Evolutionary conservation across 1,140 invertebrate genomes (phyloP).

Genomic region (Cryptotermes secundus): DNA sequence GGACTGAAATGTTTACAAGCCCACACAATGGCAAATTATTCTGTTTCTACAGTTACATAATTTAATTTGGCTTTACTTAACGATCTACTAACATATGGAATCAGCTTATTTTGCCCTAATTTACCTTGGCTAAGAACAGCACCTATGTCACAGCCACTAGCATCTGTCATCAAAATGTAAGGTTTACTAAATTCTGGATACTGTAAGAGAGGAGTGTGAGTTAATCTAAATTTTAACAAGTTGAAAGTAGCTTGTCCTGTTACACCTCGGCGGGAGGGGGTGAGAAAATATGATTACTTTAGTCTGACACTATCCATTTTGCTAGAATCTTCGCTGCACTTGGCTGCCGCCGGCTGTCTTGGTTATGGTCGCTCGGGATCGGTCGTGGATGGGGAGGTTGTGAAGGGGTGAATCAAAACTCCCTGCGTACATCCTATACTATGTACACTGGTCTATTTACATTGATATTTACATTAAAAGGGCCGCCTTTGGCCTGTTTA

Average conservation of each 20-base stretch:
- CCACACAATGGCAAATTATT: constrained; percentile 55
- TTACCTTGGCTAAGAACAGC: constrained; percentile 36
- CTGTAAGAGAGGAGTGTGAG: not conserved
- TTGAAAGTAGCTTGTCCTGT: not conserved
- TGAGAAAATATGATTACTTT: no score
- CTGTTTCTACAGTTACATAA: constrained; percentile 51
- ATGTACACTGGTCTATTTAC: no score
- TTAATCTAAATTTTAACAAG: not conserved
- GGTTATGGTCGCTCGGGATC: no score
- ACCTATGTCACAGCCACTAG: constrained; percentile 34
- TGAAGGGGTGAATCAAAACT: no score
- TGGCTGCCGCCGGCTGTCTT: no score
- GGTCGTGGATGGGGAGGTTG: no score
- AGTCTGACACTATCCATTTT: no score
- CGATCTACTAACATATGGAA: constrained; percentile 43
- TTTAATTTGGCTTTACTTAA: constrained; percentile 44
- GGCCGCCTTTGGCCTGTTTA: no score
- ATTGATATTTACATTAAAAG: no score
- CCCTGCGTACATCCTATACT: no score
- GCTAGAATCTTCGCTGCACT: no score
- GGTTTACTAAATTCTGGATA: constrained; percentile 23
- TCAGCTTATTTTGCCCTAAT: constrained; percentile 34
- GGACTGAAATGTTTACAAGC: constrained; percentile 48
- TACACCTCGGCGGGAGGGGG: no score
- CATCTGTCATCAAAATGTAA: constrained; percentile 29